phyloP scores from a whole-genome alignment of 2,797 vertebrate species.

The Sebastes reedi region DNA sequence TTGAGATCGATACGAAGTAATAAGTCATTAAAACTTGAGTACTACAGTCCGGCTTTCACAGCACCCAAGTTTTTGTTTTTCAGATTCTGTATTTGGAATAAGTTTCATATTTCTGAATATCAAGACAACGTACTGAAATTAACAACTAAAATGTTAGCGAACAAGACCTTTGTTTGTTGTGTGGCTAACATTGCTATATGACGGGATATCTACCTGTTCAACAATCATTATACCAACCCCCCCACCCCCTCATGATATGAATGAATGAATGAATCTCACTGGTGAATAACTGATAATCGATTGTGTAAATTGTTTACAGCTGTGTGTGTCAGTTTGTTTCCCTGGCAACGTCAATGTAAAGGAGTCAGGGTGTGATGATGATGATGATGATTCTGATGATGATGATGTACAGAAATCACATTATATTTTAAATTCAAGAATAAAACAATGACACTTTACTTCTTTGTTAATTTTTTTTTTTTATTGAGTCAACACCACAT shows the following conservation, averaged over 20 bases:
- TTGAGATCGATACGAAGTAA: not conserved
- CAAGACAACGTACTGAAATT: not conserved
- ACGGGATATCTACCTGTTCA: not conserved
- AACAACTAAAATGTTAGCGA: not conserved
- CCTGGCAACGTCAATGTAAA: constrained; percentile 40
- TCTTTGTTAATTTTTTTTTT: not conserved
- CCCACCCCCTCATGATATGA: no score
- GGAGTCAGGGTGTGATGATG: constrained; percentile 24
- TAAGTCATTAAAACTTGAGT: not conserved
- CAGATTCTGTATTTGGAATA: not conserved
- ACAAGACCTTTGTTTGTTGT: not conserved
- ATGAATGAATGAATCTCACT: not conserved
- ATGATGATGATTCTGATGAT: constrained; percentile 40
- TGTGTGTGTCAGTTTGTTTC: constrained; percentile 24
- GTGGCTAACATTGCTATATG: not conserved
- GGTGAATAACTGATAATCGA: constrained; percentile 13
- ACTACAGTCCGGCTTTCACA: not conserved
- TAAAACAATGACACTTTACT: constrained; percentile 68
- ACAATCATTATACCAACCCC: not conserved
- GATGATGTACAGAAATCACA: constrained; percentile 79
- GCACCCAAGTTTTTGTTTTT: not conserved
- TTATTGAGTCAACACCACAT: constrained; percentile 24
- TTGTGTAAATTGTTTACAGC: constrained; percentile 53
- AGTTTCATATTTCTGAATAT: not conserved
- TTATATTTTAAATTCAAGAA: constrained; percentile 81